Evolutionary conservation across 2,888 invertebrate genomes (phyloP), one percentile per base, ranked within the genome.

Genomic region (Folsomia manolachei): DNA sequence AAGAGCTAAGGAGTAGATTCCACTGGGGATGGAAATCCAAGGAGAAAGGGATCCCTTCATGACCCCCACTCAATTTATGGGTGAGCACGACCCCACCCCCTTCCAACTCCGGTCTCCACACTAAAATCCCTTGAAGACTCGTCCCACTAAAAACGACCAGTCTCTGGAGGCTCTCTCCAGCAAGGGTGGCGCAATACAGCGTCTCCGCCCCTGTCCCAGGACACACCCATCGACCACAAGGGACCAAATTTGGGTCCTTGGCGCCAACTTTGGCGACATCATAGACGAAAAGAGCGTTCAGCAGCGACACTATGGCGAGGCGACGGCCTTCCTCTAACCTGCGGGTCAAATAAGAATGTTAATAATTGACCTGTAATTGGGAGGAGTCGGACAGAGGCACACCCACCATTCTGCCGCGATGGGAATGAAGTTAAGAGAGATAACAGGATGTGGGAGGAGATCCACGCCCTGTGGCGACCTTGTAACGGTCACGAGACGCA

Each of bases 1-100:
- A 75, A 9, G 75, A 69, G 61, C 71, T 73, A 25, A 75, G 23
- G 14, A 75, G 61, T 9, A 75, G 19, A 11, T 56, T 61, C 19
- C 67, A 39, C 19, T 65, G 24, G 1, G 51, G 2, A 25, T 65
- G 27, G 51, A 71, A 73, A 27, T 71, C 65, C n/a, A 75, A 39
- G 2, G 73, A 73, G 61, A 75, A 75, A 1, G 71, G 63, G 9
- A 75, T 73, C 0, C 75, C 75, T 72, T 72, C 62, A 63, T 75
- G 75, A 24, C 71, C 69, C 56, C 62, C 72, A n/a, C n/a, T n/a
- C 14, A 75, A 51, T 27, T 71, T 62, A 67, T 75, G 73, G 26
- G 51, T 61, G 4, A 39, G 7, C 18, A 75, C 71, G 2, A 51
- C 26, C n/a, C 21, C 27, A n/a, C 65, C 26, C 2, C 67, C 27